Base-by-base conservation (phyloP, 2,113 vertebrate genomes). In the Paramisgurnus dabryanus region DNA sequence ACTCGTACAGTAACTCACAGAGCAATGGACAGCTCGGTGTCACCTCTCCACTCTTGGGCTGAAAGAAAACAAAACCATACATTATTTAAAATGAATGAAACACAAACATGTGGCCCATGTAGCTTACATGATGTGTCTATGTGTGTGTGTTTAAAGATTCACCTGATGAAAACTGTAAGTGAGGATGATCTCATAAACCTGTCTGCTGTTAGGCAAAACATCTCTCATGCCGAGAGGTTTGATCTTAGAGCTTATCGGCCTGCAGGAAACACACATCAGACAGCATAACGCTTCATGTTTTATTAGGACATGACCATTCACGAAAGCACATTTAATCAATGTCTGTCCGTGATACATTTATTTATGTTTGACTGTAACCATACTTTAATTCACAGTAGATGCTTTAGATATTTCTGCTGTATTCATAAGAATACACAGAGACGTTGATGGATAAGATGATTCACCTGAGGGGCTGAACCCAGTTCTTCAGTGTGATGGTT, bases 11-110 rank as follows among this genome's bases (percentile, higher is more conserved):
- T 69, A 99, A 86, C 87, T 99, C 97, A 91, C 97, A 98, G 67
- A 99, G 94, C 78, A 96, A 88, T 0, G 98, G 98, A 83, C 98
- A 99, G 87, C 97, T 99, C 73, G 97, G 96, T 40, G 95, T 99
- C 53, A 98, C 95, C 88, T 99, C 98, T n/a, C 98, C 98, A 83
- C 94, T 97, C 87, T 99, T 99, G 3, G 97, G 96, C 98, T 99
- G 85, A 66, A 65, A 57, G 41, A 40, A 81, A 82, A 78, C 0
- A 75, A 11, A 4, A 58, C 67, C 40, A 85, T 3, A 74, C 22
- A 18, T 39, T 61, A 0, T 5, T 0, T 34, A 6, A 64, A 34
- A 34, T 34, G 27, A 34, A 2, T 34, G 27, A 34, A 34, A 34
- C 27, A 34, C 27, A 34, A 3, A 34, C 27, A 34, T 34, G 27